Evolutionary conservation across 1,140 invertebrate genomes (phyloP).

Genomic region (Batillaria attramentaria): DNA sequence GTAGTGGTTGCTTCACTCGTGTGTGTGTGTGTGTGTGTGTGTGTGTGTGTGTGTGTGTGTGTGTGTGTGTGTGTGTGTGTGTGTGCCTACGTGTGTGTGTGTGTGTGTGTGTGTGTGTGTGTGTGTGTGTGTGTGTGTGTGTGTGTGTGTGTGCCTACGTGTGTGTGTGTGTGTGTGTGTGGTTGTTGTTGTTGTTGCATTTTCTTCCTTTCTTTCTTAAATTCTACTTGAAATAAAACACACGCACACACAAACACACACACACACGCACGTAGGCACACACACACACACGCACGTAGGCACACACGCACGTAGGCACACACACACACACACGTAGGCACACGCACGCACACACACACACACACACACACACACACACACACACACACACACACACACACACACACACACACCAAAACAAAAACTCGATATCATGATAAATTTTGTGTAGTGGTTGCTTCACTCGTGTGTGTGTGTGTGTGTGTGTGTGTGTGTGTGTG

Average conservation of each 20-base stretch:
- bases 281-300: neutral
- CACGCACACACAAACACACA: neutral
- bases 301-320: neutral
- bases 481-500: neutral
- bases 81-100: neutral
- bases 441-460: neutral
- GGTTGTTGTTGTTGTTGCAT: neutral
- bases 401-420: neutral
- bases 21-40: neutral
- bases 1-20: neutral
- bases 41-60: conserved; percentile 1
- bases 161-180: conserved; percentile 4
- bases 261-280: too few species aligned
- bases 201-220: neutral
- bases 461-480: neutral
- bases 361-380: neutral
- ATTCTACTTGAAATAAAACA: neutral
- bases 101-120: neutral
- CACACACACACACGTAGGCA: neutral
- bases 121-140: conserved; percentile 15
- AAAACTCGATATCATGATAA: neutral
- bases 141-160: neutral
- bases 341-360: neutral
- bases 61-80: conserved; percentile 7
- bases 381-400: neutral